Base-by-base conservation (phyloP, 2,113 vertebrate species). In the Tor tambroides region DNA sequence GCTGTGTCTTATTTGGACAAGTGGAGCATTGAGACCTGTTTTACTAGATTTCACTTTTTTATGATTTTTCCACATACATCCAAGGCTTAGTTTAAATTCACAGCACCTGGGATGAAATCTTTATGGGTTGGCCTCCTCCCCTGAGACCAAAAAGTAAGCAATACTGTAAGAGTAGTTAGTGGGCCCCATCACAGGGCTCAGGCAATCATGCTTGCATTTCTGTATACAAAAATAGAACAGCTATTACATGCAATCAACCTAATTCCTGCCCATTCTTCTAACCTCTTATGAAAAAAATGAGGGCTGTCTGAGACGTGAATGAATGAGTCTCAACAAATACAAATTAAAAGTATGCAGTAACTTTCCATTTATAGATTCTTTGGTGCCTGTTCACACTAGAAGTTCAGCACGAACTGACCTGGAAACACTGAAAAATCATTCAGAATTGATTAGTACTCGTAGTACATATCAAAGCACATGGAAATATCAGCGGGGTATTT, bases 341-440 rank as follows among this genome's bases (percentile, higher is more conserved):
- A 46, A 28, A 23, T 30, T 14, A 83, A 51, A 69, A 30, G 2
- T 51, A 46, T n/a, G 63, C 43, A 15, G 81, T 83, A 32, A 71
- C 74, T 84, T 65, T 84, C 80, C 56, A 51, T 84, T 65, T 51
- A 23, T 79, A 67, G 77, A 41, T 71, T 56, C 2, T 49, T 15
- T 80, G 63, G 4, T 49, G 43, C 11, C 7, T 2, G 43, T 10
- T 74, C 67, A 43, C 85, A 86, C 75, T 43, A 7, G n/a, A 2
- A 41, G 46, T 38, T n/a, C 51, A 85, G 51, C 15, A 56, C n/a
- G n/a, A 67, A 79, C 7, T 88, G 89, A 89, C 91, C 86, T 87
- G 72, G 84, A 93, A 87, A 88, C 15, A 23, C 43, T 80, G 32
- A 49, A 51, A 87, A 89, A 87, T 88, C 79, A 85, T 80, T 90